Evolutionary conservation across 2,113 vertebrate genomes (phyloP), one percentile per base, ranked within the genome.

Genomic region (Mesitornis unicolor): DNA sequence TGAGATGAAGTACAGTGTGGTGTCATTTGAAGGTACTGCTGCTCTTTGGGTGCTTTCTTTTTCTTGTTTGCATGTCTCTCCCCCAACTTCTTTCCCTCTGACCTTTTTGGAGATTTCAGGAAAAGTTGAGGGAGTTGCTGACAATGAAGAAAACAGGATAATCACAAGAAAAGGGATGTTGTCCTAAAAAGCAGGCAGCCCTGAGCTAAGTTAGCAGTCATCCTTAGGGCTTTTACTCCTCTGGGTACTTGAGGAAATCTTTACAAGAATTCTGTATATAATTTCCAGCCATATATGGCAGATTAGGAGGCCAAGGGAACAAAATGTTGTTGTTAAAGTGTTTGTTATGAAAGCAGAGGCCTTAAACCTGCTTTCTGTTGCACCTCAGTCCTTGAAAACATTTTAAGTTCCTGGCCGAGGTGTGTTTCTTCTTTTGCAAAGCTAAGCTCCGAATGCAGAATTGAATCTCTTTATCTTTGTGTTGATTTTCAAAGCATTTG

Each of bases 401-500:
- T 75, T 91, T 70, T 53, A 56, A 21, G 31, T 96, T 97, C 28
- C 63, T 93, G 76, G 73, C 36, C 38, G 16, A 78, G 95, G 40
- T 10, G 31, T 22, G 74, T 63, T 94, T 87, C n/a, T n/a, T 36
- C 29, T 68, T 90, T 94, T 89, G 78, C 77, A 94, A 88, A 95
- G 91, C 57, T 59, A 38, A 63, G 31, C 38, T 85, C 9, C 2
- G 9, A 91, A 15, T 43, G 48, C 45, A 67, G 54, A 84, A 33
- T 50, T 71, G 91, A n/a, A 78, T 89, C 76, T 25, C 31, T 77
- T 40, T 61, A 80, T 43, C 54, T 87, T 9, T 18, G 26, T 67
- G 82, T 61, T 75, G 43, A 87, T 94, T 93, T 93, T 91, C n/a
- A 87, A 78, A 89, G 83, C 53, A 86, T 76, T 59, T 42, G 51